These are phyloP conservation scores for Hippotragus niger DNA, from an alignment of 2,113 vertebrate species.

Conservation along the genomic window DNA sequence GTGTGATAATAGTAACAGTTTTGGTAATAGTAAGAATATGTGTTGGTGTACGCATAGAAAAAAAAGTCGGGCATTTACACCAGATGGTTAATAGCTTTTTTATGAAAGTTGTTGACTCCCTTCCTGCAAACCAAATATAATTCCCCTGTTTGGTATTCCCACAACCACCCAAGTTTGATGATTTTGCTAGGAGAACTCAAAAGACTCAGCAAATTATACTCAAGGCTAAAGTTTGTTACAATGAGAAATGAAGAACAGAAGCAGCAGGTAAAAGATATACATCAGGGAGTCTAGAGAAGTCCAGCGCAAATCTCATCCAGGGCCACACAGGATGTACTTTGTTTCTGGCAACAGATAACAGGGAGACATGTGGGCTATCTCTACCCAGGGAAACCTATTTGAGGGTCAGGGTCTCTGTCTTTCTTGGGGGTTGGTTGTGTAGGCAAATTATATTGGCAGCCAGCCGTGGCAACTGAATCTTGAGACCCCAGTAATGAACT, in stretches of 20 bases:
- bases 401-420: not conserved
- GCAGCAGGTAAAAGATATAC: not conserved
- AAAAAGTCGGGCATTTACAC: not conserved
- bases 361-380: not conserved
- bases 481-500: slow-evolving; percentile 7
- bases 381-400: not conserved
- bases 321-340: slow-evolving; percentile 2
- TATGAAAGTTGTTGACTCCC: not conserved
- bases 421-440: not conserved
- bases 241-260: slow-evolving; percentile 22
- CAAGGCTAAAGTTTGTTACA: not conserved
- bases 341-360: not conserved
- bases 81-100: not conserved
- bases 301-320: not conserved
- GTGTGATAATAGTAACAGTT: not conserved
- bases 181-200: not conserved
- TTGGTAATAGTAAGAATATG: not conserved
- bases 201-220: slow-evolving; percentile 10
- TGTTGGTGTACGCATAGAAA: not conserved
- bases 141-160: not conserved
- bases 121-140: not conserved
- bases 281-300: not conserved
- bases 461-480: not conserved
- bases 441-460: not conserved
- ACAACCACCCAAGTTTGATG: not conserved